phyloP scores from a whole-genome alignment of 2,797 vertebrate species.

The Notamacropus eugenii region DNA sequence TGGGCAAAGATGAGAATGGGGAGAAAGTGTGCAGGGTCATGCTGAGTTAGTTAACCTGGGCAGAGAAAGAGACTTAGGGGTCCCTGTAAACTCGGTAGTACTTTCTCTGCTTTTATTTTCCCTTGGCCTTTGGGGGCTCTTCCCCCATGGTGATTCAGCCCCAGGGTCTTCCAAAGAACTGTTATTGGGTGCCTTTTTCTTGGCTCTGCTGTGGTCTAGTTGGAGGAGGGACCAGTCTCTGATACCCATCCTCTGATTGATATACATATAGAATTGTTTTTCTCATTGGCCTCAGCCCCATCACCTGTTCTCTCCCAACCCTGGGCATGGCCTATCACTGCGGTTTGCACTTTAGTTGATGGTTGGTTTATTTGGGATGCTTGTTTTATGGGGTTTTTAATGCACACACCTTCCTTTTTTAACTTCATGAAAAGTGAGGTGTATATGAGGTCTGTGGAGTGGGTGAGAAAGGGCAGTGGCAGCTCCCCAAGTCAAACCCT shows the following conservation, averaged over 20 bases:
- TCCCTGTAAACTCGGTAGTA: constrained; percentile 32
- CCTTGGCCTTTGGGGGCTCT: constrained; percentile 57
- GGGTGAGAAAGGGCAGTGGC: constrained; percentile 57
- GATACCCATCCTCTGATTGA: constrained; percentile 66
- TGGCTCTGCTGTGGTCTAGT: constrained; percentile 72
- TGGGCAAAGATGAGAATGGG: constrained; percentile 41
- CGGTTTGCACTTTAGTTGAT: constrained; percentile 79
- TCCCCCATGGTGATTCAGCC: constrained; percentile 51
- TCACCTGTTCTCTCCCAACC: constrained; percentile 13
- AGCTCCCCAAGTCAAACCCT: constrained; percentile 57
- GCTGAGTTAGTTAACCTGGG: constrained; percentile 35
- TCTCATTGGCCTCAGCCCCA: constrained; percentile 54
- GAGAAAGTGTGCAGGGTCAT: constrained; percentile 18
- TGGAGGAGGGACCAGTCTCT: constrained; percentile 72
- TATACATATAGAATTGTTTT: constrained; percentile 63
- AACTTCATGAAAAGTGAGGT: constrained; percentile 62
- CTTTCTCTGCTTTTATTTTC: constrained; percentile 34
- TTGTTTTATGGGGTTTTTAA: constrained; percentile 54
- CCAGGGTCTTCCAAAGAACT: constrained; percentile 76
- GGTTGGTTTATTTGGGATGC: constrained; percentile 56
- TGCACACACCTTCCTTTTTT: constrained; percentile 50
- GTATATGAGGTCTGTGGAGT: constrained; percentile 46
- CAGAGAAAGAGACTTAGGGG: constrained; percentile 16
- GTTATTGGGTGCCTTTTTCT: constrained; percentile 77
- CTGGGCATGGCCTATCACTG: constrained; percentile 17